Base-by-base conservation (phyloP, 1,140 invertebrate species). In the Panulirus ornatus region DNA sequence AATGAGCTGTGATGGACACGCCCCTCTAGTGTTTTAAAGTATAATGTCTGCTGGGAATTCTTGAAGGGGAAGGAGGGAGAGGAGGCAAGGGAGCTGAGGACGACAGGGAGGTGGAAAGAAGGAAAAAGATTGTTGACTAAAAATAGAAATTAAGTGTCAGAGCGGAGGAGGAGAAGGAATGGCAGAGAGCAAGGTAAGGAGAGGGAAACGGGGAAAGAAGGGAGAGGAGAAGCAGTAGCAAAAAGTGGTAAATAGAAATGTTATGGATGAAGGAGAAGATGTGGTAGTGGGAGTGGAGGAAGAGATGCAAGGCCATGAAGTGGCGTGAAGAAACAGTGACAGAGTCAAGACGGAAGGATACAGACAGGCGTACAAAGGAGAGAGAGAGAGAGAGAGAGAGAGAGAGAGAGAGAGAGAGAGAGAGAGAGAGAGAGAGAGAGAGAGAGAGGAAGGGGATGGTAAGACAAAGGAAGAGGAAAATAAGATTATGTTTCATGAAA, bases 1-100 rank as follows among this genome's bases (percentile, higher is more conserved):
- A 6, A 66, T 66, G 58, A 66, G 58, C 58, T 27, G 27, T 66
- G 58, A 66, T 66, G 58, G 58, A 66, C 58, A 66, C 30, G 1
- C 58, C 58, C 58, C 58, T 27, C n/a, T 66, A 8, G 58, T 66
- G n/a, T 66, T 66, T 66, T 66, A 66, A 66, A 66, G n/a, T 66
- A 66, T 66, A 66, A 66, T 66, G 58, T 30, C 58, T 66, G 58
- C n/a, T 2, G 58, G 58, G 58, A 66, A 27, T 66, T 27, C 58
- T 66, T 0, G 58, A 27, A 27, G 58, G n/a, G 58, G n/a, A 66
- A 27, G n/a, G 11, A 3, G 3, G 22, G 54, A 22, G 54, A 19
- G 19, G 54, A 58, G 11, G 54, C 22, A 58, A 22, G 44, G 44
- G 14, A 47, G 44, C 5, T 47, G 14, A 14, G 5, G 44, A 47